Conservation (phyloP, 2,113 vertebrate genomes). For the Delphinus delphis region DNA sequence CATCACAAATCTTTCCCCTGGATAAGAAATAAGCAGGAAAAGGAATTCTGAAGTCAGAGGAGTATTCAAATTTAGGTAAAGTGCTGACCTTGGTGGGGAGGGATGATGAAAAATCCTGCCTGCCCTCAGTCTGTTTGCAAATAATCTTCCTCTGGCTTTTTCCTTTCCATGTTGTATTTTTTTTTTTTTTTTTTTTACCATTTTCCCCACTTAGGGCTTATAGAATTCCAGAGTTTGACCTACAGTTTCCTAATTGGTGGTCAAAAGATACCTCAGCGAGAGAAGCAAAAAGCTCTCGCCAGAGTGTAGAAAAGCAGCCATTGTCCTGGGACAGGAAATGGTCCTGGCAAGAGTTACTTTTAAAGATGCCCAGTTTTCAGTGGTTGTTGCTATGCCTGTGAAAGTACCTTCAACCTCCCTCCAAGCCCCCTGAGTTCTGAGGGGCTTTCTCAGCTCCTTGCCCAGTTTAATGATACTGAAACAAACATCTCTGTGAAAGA, state of each 20-base stretch:
- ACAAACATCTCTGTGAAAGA: neutral
- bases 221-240: neutral
- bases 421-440: neutral
- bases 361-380: neutral
- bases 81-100: neutral
- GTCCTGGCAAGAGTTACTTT: neutral
- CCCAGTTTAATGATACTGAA: neutral
- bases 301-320: neutral
- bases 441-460: neutral
- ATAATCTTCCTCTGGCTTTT: neutral
- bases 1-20: neutral
- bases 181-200: neutral
- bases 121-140: too few relatives aligned
- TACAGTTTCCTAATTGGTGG: neutral
- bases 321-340: neutral
- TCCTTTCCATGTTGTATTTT: neutral
- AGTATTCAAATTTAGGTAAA: neutral
- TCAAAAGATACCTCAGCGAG: neutral
- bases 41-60: neutral
- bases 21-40: neutral
- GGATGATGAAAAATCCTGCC: neutral
- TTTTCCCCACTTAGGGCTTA: neutral
- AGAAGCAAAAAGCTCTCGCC: neutral
- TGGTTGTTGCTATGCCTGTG: neutral
- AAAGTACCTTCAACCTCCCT: neutral